These are phyloP conservation scores for Garra rufa DNA, from an alignment of 2,113 vertebrate genomes.

Conservation along the genomic window DNA sequence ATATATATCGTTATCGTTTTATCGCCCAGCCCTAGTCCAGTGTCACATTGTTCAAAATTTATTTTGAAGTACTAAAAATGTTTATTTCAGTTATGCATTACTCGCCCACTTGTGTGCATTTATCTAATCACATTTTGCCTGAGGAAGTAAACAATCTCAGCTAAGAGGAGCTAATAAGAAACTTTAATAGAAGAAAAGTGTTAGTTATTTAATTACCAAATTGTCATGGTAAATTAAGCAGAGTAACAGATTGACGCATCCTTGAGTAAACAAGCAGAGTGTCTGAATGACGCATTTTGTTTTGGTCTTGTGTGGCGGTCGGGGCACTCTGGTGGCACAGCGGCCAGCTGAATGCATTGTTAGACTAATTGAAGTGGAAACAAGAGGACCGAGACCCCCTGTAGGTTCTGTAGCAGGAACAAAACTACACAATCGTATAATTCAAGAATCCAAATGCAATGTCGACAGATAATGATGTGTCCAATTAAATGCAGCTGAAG, in stretches of 20 bases:
- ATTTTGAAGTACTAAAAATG: neutral
- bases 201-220: constrained; percentile 2
- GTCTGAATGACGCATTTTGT: constrained; percentile 1
- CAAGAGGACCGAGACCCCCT: neutral
- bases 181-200: neutral
- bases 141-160: neutral
- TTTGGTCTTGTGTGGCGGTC: neutral
- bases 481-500: constrained; percentile 34
- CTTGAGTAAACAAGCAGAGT: neutral
- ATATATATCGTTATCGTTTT: too few relatives aligned
- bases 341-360: neutral
- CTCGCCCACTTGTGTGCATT: neutral
- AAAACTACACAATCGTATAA: constrained; percentile 10
- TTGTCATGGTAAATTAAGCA: neutral
- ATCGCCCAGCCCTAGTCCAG: too few relatives aligned
- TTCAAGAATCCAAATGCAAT: constrained; percentile 27
- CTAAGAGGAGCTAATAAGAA: neutral
- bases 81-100: neutral
- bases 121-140: neutral
- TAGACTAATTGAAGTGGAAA: constrained; percentile 24
- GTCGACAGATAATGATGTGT: constrained; percentile 41
- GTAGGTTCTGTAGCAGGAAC: neutral
- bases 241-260: neutral
- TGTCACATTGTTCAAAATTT: neutral
- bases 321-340: neutral